Evolutionary conservation across 2,888 invertebrate genomes (phyloP).

Genomic region (Noctua janthina): DNA sequence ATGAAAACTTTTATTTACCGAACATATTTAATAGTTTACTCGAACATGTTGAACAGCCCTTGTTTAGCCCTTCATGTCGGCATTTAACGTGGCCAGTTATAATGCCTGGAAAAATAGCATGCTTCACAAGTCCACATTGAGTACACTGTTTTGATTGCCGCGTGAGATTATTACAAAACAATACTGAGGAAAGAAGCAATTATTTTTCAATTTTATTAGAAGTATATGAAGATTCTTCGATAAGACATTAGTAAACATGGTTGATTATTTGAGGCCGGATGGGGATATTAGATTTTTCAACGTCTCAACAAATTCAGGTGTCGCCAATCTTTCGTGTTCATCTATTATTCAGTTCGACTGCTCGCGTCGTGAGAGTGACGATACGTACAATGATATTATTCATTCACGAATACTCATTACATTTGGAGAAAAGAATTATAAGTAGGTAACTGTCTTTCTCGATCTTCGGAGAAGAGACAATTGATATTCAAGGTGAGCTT

Average conservation of each 20-base stretch:
- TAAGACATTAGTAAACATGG: constrained; percentile 9
- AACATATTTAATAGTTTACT: constrained; percentile 55
- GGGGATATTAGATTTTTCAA: constrained; percentile 24
- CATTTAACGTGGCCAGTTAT: constrained; percentile 31
- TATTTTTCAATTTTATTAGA: constrained; percentile 19
- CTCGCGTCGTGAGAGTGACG: constrained; percentile 33
- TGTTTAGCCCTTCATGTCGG: constrained; percentile 34
- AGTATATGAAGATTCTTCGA: background rate
- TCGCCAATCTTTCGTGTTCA: constrained; percentile 45
- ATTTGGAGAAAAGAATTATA: constrained; percentile 35
- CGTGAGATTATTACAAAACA: constrained; percentile 32
- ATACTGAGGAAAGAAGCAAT: constrained; percentile 18
- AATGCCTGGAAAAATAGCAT: constrained; percentile 43
- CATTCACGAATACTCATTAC: constrained; percentile 41
- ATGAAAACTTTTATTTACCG: constrained; percentile 54
- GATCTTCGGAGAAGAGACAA: background rate
- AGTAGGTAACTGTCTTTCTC: constrained; percentile 1
- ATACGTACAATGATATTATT: constrained; percentile 39
- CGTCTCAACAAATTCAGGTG: constrained; percentile 36
- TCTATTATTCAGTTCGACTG: constrained; percentile 45
- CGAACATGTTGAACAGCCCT: constrained; percentile 37
- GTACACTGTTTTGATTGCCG: constrained; percentile 48
- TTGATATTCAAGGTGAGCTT: constrained; percentile 18
- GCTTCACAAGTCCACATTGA: constrained; percentile 29
- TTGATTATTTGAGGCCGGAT: constrained; percentile 21